Conservation (phyloP, 2,888 invertebrate genomes). For the Conistra vaccinii region DNA sequence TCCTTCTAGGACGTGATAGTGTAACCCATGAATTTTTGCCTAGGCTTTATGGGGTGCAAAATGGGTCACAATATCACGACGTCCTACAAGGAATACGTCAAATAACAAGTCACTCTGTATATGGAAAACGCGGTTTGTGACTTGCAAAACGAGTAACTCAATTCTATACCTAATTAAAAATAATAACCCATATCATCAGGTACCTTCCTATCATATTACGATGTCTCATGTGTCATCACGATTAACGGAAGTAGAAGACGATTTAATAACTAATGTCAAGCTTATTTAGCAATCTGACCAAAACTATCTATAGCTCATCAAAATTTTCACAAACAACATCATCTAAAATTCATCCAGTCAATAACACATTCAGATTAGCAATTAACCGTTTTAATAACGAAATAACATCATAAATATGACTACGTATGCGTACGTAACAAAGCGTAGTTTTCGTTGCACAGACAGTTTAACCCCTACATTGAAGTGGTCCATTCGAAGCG, state of each 20-base stretch:
- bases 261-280: background rate
- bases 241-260: background rate
- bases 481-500: constrained; percentile 79
- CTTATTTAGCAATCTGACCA: background rate
- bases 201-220: no score
- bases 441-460: constrained; percentile 74
- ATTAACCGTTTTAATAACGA: constrained; percentile 56
- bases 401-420: constrained; percentile 40
- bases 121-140: no score
- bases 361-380: constrained; percentile 60
- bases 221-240: background rate
- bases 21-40: no score
- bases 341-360: constrained; percentile 40
- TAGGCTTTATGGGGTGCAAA: no score
- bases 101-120: no score
- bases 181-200: no score
- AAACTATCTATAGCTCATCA: constrained; percentile 26
- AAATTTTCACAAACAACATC: constrained; percentile 33
- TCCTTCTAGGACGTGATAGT: no score
- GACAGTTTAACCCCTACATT: constrained; percentile 84
- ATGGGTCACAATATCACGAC: no score
- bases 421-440: constrained; percentile 46
- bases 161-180: no score
- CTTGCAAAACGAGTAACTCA: no score
- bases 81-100: no score